Evolutionary conservation across 1,140 invertebrate species (phyloP), one percentile per base, ranked within the genome.

Genomic region (Stenopsyche tienmushanensis): DNA sequence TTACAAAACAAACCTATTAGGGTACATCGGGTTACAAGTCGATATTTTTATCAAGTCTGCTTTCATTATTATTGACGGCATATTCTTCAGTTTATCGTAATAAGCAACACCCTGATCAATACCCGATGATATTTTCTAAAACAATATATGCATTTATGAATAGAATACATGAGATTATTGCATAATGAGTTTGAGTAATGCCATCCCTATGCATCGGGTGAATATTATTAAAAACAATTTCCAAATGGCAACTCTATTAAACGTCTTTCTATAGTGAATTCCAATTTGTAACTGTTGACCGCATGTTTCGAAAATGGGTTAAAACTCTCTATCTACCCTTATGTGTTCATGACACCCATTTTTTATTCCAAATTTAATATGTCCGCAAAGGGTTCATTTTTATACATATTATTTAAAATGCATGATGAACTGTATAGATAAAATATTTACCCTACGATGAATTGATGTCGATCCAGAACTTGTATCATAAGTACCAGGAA

Each of bases 11-110:
- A 54, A 69, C 67, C 67, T 70, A 42, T 66, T 60, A 7, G 60
- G 68, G 42, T 70, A 70, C 62, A 64, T 70, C 0, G 68, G 68
- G 10, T 64, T 60, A 20, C n/a, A 13, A 23, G 62, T 26, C 1
- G 45, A 53, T 24, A 17, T 18, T 17, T 66, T 47, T 7, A 70
- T 5, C 3, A 29, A 26, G 3, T 59, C 42, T 5, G 62, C 49
- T 25, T 66, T 42, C n/a, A 70, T 64, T 18, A 64, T 47, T 52
- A 70, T 49, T 17, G 39, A 55, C 1, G 64, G 64, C 39, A 70
- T 50, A 25, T 50, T 34, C 41, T 64, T 62, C 17, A 67, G 42
- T 42, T 64, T 26, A 29, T 67, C 59, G 50, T 1, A 67, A 47
- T 57, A 50, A 13, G 42, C 21, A 17, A 15, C 3, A 15, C 17